These are phyloP conservation scores for Darevskia nairensis DNA, from an alignment of 2,797 vertebrate genomes.

Conservation along the genomic window DNA sequence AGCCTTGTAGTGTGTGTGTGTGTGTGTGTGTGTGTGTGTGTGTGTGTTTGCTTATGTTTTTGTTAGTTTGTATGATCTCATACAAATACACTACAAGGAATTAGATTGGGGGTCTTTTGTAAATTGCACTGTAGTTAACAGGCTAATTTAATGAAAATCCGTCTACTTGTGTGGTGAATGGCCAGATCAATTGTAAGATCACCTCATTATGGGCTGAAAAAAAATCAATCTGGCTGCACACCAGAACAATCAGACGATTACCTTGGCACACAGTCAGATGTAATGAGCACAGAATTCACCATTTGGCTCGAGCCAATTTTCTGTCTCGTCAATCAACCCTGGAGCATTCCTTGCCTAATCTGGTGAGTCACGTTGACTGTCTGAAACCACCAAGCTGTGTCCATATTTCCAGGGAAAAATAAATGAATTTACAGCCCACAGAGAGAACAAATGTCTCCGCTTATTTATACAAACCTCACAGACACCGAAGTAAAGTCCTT, in stretches of 20 bases:
- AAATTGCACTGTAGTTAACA: neutral
- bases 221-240: slow-evolving; percentile 22
- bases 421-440: neutral
- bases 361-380: slow-evolving; percentile 7
- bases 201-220: slow-evolving; percentile 11
- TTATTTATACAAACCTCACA: neutral
- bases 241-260: slow-evolving; percentile 7
- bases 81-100: neutral
- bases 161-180: neutral
- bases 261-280: neutral
- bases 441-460: neutral
- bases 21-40: too few relatives aligned
- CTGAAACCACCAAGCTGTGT: slow-evolving; percentile 10
- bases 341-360: neutral
- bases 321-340: slow-evolving; percentile 2
- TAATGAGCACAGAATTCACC: slow-evolving; percentile 10
- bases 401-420: slow-evolving; percentile 3
- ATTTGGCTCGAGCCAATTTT: slow-evolving; percentile 3
- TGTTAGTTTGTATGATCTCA: neutral
- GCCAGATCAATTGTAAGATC: slow-evolving; percentile 29
- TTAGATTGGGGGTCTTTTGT: neutral
- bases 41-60: neutral
- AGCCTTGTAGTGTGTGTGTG: neutral
- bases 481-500: neutral
- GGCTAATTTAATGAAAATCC: slow-evolving; percentile 5